Evolutionary conservation across 2,113 vertebrate species (phyloP), one percentile per base, ranked within the genome.

Genomic region (Lagenorhynchus albirostris): DNA sequence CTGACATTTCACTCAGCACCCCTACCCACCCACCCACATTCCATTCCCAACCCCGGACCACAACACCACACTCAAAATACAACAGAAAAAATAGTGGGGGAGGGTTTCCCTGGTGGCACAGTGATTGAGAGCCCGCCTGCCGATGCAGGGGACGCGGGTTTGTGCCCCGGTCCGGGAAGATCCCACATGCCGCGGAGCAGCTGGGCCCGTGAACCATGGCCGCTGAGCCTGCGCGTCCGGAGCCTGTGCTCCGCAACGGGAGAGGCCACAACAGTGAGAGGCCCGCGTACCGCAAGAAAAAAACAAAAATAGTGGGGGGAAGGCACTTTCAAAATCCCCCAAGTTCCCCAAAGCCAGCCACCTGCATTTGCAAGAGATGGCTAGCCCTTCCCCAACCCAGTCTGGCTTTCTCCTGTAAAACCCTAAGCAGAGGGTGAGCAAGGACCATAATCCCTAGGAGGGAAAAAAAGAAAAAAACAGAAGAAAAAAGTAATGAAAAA

Each of bases 271-370:
- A 2, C 44, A 44, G 44, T 44, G 44, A 44, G 8, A 44, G 44
- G 44, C 44, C 44, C 0, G 44, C 0, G 8, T 10, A 44, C 44
- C 44, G 44, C 44, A 44, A 44, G 44, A 44, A 44, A 44, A 44
- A 44, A 44, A 44, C 44, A 44, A 44, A 44, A 44, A 44, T 44
- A 44, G 44, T 44, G 97, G 79, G 91, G 91, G 91, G 97, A 98
- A 98, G 97, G 98, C 98, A 98, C 97, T 98, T 98, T 91, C 91
- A 98, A 97, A 98, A 82, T 85, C 90, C 97, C 97, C 97, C 79
- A 88, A 93, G 67, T 98, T 97, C 92, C 92, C 95, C 84, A 71
- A 63, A 36, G 68, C 83, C 90, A 63, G 82, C 53, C 10, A 8
- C 38, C 23, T 94, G 95, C 86, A 20, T 23, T 90, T 93, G 53